Evolutionary conservation across 2,888 invertebrate species (phyloP), one percentile per base, ranked within the genome.

Genomic region (Hirtodrosophila confusa): DNA sequence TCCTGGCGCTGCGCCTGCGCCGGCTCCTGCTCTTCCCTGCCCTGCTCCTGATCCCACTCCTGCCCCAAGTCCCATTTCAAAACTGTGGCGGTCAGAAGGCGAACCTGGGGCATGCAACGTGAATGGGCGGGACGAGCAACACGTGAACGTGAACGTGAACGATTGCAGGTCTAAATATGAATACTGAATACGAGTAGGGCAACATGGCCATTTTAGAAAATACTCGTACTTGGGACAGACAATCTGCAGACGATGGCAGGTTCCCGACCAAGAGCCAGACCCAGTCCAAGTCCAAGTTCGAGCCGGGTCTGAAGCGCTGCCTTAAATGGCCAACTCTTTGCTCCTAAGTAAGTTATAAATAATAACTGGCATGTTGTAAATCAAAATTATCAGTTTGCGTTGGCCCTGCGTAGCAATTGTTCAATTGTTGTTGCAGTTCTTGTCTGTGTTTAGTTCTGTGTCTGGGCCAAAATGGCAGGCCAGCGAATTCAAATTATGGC

Each of bases 291-390:
- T 27, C 11, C 48, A 39, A 57, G 27, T 27, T 27, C 9, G 7
- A 7, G 31, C 31, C 43, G 44, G 35, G 31, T 45, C 53, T 58
- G 37, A 66, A 67, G 62, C 68, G 71, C 71, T 66, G 60, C 77
- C 86, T 62, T 83, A 74, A 78, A 85, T 85, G 83, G 83, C 61
- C 51, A 72, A 64, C 62, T 68, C 62, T 69, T 55, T 60, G 69
- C 67, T 65, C 78, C 89, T 90, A 91, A 91, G 89, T 91, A 91
- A 91, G 91, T 91, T 91, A 91, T 91, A 91, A 91, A 91, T 91
- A 91, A 91, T 91, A 91, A 91, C 90, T 90, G 90, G 89, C 89
- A 88, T 90, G 90, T 86, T 90, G 90, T 91, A 91, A 91, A 91
- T 91, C 91, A 91, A 91, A 91, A 91, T 91, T 91, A 91, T 91